These are phyloP conservation scores for Cyphotilapia sp. DNA, from an alignment of 2,113 vertebrate species.

Conservation along the genomic window DNA sequence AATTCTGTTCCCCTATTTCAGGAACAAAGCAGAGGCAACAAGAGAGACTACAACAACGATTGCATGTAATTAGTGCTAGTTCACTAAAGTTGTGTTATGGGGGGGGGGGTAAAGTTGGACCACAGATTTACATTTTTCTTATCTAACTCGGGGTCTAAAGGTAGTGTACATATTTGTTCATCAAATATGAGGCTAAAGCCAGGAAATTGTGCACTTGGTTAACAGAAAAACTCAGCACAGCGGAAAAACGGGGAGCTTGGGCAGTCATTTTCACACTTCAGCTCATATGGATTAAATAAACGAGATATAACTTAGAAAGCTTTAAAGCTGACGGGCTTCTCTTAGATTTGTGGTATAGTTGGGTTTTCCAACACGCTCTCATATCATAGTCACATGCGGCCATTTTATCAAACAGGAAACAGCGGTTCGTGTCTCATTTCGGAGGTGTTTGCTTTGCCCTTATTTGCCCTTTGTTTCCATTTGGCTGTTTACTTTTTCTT, in stretches of 20 bases:
- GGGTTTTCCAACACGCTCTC: neutral
- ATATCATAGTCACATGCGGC: neutral
- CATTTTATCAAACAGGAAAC: neutral
- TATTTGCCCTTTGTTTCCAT: neutral
- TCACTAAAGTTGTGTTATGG: neutral
- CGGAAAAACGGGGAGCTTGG: neutral
- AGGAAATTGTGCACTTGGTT: neutral
- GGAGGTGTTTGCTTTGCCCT: neutral
- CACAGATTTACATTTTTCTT: neutral
- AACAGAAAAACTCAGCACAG: neutral
- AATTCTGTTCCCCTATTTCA: neutral
- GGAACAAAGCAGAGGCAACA: neutral
- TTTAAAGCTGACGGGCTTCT: neutral
- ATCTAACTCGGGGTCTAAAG: neutral
- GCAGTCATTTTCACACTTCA: neutral
- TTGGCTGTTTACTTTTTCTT: neutral
- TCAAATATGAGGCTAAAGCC: neutral
- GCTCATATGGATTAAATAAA: neutral
- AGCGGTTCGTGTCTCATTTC: neutral
- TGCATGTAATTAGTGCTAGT: conserved; percentile 7
- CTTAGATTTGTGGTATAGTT: neutral
- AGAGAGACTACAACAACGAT: neutral
- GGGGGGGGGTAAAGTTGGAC: neutral
- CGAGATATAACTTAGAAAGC: neutral
- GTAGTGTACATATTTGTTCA: neutral